These are phyloP conservation scores for Pampusana beccarii DNA, from an alignment of 2,113 vertebrate species.

Conservation along the genomic window DNA sequence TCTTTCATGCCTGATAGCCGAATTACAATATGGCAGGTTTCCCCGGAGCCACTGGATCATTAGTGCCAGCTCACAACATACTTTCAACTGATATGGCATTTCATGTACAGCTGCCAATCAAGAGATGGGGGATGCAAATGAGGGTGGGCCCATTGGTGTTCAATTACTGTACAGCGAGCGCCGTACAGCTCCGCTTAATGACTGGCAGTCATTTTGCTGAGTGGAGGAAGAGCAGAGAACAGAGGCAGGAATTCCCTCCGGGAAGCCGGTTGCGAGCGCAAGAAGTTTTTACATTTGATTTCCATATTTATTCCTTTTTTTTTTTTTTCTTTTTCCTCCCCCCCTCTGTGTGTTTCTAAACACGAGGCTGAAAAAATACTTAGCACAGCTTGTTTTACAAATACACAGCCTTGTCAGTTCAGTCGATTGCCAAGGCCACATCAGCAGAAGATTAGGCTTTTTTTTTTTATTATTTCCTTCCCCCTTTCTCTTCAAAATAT, in stretches of 20 bases:
- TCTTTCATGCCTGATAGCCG: conserved; percentile 99
- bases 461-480: neutral
- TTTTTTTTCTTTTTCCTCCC: neutral
- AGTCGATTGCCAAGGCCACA: conserved; percentile 30
- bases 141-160: conserved; percentile 89
- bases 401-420: conserved; percentile 45
- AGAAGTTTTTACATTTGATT: conserved; percentile 84
- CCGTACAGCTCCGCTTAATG: conserved; percentile 86
- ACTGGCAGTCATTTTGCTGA: conserved; percentile 89
- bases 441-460: neutral
- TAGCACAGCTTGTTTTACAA: conserved; percentile 70
- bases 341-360: conserved; percentile 70
- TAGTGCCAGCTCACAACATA: conserved; percentile 99
- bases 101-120: conserved; percentile 99
- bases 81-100: conserved; percentile 99
- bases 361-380: conserved; percentile 69
- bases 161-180: conserved; percentile 87
- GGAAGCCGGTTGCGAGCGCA: conserved; percentile 75
- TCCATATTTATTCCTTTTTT: conserved; percentile 77
- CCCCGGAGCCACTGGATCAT: conserved; percentile 96
- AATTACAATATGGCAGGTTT: conserved; percentile 99
- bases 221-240: conserved; percentile 78
- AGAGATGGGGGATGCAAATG: conserved; percentile 92
- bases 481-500: neutral
- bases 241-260: conserved; percentile 79